Evolutionary conservation across 2,888 invertebrate species (phyloP), one percentile per base, ranked within the genome.

Genomic region (Sphinx pinastri): DNA sequence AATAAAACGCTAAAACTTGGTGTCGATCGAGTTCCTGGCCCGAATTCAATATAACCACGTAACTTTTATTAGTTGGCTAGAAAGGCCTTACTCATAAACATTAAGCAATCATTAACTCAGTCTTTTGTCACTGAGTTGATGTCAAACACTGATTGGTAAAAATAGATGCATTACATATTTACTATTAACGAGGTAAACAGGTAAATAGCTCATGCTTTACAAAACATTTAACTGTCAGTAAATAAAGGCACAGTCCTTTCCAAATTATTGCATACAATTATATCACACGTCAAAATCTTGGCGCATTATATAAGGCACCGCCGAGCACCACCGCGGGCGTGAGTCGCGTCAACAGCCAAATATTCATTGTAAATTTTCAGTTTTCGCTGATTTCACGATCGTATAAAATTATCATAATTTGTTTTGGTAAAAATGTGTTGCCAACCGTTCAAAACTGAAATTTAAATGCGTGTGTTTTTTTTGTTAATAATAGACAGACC

Each of bases 331-430:
- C 38, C 38, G 38, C 38, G 38, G 38, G 38, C 38, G 38, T 4
- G 8, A 57, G 25, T 19, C 25, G 25, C 57, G 38, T 38, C 57
- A 25, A 7, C 57, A 0, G 11, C 57, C 25, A 6, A 19, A 57
- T 25, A 19, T 25, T 25, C 25, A 25, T 57, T 57, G 57, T 49
- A 63, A 63, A 49, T 63, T 63, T 63, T 63, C 63, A 63, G 63
- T 63, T 63, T 63, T 63, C 63, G 63, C 19, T 19, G 16, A 63
- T 63, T 63, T 63, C 63, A 63, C 49, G 63, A 63, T 49, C 63
- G 63, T 63, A 63, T 63, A 63, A 63, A 63, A 63, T 63, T 63
- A 63, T 49, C 63, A 63, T 63, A 63, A 63, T 63, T 49, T 63
- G 47, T 49, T 60, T 49, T 63, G 4, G 47, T 12, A 7, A 19